Conservation (phyloP, 1,140 invertebrate species). For the Dendrolimus kikuchii region DNA sequence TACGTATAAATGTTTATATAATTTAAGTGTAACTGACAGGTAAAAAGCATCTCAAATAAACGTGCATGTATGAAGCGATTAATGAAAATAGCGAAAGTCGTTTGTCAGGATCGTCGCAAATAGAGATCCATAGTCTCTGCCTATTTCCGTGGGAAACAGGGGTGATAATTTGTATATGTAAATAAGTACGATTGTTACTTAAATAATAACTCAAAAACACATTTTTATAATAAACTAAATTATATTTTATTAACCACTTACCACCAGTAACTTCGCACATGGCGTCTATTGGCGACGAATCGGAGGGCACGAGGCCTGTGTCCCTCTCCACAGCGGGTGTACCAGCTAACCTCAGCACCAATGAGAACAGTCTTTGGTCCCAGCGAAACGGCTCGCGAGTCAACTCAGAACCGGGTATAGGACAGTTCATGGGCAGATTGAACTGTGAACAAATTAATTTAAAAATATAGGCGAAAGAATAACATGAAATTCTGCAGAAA, state of each 20-base stretch:
- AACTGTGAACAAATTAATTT: slow-evolving; percentile 74
- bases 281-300: slow-evolving; percentile 94
- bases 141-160: too few relatives aligned
- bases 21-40: too few relatives aligned
- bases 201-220: too few relatives aligned
- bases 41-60: too few relatives aligned
- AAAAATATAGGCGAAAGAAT: slow-evolving; percentile 7
- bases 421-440: slow-evolving; percentile 93
- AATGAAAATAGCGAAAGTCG: too few relatives aligned
- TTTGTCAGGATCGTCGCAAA: too few relatives aligned
- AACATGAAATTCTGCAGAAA: background rate
- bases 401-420: slow-evolving; percentile 95
- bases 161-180: too few relatives aligned
- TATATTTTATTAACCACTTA: slow-evolving; percentile 44
- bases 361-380: slow-evolving; percentile 97
- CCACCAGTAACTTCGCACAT: slow-evolving; percentile 99
- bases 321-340: slow-evolving; percentile 79
- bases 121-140: too few relatives aligned
- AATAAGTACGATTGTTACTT: too few relatives aligned
- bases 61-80: too few relatives aligned
- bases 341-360: slow-evolving; percentile 93
- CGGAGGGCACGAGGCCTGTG: slow-evolving; percentile 88
- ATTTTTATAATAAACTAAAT: background rate
- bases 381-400: slow-evolving; percentile 98
- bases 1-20: too few relatives aligned